Percentiles rank a stretch among this genome's conserved stretches.
These are phyloP conservation scores for Limenitis camilla DNA, from an alignment of 2,888 invertebrate species.

Conservation along the genomic window DNA sequence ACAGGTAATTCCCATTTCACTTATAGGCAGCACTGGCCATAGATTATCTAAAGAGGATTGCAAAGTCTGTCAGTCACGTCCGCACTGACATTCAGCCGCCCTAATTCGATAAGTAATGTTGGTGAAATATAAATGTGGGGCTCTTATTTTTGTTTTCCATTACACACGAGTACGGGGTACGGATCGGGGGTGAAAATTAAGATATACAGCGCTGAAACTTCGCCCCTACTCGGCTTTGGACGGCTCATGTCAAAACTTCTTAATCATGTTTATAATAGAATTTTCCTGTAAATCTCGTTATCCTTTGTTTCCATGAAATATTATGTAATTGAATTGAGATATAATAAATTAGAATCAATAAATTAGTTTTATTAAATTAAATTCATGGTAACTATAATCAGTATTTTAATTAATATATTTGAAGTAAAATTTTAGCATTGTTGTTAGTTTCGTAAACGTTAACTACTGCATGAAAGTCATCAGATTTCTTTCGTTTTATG, in stretches of 20 bases:
- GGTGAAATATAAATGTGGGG: constrained; percentile 17
- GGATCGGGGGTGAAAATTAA: constrained; percentile 14
- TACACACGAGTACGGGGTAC: constrained; percentile 4
- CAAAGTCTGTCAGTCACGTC: constrained; percentile 15
- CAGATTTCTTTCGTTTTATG: no score
- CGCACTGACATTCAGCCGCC: constrained; percentile 12
- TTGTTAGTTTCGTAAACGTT: no score
- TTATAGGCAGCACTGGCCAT: neutral
- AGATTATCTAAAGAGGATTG: constrained; percentile 13
- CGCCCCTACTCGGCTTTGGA: constrained; percentile 17
- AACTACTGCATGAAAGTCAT: no score
- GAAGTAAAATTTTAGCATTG: no score
- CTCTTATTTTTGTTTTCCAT: constrained; percentile 22
- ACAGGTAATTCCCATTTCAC: no score
- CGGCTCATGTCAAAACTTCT: constrained; percentile 21
- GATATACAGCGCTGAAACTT: constrained; percentile 20
- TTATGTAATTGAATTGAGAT: no score
- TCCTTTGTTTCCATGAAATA: constrained; percentile 6
- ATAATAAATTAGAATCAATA: no score
- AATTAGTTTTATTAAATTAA: no score
- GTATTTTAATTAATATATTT: no score
- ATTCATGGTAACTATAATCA: no score
- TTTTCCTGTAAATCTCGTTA: constrained; percentile 14
- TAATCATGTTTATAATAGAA: constrained; percentile 23
- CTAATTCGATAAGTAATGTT: constrained; percentile 19